Base-by-base conservation (phyloP, 2,797 vertebrate genomes). In the Muscicapa comitata region DNA sequence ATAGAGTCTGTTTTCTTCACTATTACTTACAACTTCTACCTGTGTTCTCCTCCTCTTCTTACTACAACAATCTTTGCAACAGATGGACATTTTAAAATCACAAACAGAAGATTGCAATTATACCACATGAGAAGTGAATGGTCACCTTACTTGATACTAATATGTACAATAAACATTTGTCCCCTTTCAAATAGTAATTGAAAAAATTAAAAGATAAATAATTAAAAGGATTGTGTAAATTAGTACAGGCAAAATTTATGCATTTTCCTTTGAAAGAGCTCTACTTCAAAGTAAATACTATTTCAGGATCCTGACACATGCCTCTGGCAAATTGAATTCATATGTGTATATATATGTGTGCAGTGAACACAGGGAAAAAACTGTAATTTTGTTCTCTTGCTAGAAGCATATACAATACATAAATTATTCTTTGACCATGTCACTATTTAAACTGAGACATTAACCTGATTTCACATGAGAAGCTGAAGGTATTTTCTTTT, bases 191-290 rank as follows among this genome's bases (percentile, higher is more conserved):
- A 77, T 5, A 62, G 21, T 35, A 70, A 78, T 20, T 24, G 35
- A 88, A 62, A 7, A 79, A 65, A 51, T 11, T 10, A 40, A 75
- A 89, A 82, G 3, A 80, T 48, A 62, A 88, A 73, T 87, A 63
- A 77, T 76, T 50, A 18, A 54, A 77, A 80, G n/a, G 6, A 48
- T 42, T 78, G 18, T 48, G 12, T 67, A 82, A 77, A 35, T 75
- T 53, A 51, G 15, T 72, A 45, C 0, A 5, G 42, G 24, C 15
- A 90, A 94, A 71, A 86, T 25, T 18, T 82, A 85, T n/a, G 10
- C 28, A 72, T 75, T 86, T 86, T 88, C 48, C 58, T 93, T 78
- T 93, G 76, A 93, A 95, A 95, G 82, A 75, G 10, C 38, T 62
- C 8, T 72, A 38, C 54, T 94, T 94, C 58, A 74, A 88, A 88